A percentile compares a stretch with the other conserved stretches of the same genome.
phyloP scores from a whole-genome alignment of 2,888 invertebrate genomes.

The Pollenia amentaria region DNA sequence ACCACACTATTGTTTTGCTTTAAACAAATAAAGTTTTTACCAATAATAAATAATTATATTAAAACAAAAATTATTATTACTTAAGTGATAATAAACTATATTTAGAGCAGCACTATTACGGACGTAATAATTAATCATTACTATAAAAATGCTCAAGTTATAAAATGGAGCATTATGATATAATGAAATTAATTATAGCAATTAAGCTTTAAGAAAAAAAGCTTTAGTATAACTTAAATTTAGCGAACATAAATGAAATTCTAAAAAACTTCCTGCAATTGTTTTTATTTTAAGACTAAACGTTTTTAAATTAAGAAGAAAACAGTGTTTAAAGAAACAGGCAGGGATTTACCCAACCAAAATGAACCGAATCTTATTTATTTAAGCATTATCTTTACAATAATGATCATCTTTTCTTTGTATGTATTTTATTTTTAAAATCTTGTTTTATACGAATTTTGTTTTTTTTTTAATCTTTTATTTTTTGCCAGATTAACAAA shows the following conservation, averaged over 20 bases:
- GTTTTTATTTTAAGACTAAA: neutral
- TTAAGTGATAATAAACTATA: slow-evolving; percentile 11
- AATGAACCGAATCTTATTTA: slow-evolving; percentile 26
- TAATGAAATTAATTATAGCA: slow-evolving; percentile 5
- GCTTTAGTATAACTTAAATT: neutral
- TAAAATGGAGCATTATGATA: neutral
- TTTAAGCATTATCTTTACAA: slow-evolving; percentile 24
- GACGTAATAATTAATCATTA: slow-evolving; percentile 29
- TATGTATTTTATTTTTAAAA: neutral
- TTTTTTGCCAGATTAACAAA: slow-evolving; percentile 35
- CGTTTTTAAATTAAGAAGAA: neutral
- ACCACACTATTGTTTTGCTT: too few species aligned
- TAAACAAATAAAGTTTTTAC: too few species aligned
- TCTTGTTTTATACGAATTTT: slow-evolving; percentile 5
- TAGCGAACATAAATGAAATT: too few species aligned
- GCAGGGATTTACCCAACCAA: slow-evolving; percentile 30
- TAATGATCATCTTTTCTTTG: neutral
- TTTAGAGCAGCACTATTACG: neutral
- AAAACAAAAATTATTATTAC: too few species aligned
- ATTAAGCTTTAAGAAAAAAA: slow-evolving; percentile 10
- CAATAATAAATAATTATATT: too few species aligned
- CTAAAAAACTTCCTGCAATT: slow-evolving; percentile 26
- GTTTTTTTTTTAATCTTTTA: neutral
- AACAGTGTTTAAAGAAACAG: neutral
- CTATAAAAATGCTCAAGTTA: neutral